Base-by-base conservation (phyloP, 1,140 invertebrate species). In the Nylanderia fulva region DNA sequence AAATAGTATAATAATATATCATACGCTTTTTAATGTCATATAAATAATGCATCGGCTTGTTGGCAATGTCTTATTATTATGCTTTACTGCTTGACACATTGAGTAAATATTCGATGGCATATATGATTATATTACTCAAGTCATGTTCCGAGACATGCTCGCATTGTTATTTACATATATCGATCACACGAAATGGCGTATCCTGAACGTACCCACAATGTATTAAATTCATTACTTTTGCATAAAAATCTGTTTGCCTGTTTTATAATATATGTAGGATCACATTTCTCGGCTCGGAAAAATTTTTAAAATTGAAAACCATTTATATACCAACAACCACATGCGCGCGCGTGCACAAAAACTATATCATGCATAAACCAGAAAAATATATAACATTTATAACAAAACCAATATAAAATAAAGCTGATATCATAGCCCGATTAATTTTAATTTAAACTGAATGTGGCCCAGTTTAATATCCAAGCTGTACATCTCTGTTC, bases 41-140 rank as follows among this genome's bases (percentile, higher is more conserved):
- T 36, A 58, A 52, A 71, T 72, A 80, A 82, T 33, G 52, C 52
- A 58, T 72, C 18, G 39, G 52, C 13, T 33, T 58, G 77, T 71
- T 18, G 36, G 13, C 24, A 39, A 52, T 42, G 13, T 72, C 33
- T 72, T 82, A 82, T 82, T 82, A 82, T 33, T 72, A 60, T 45
- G 77, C 76, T 24, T 29, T 24, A 11, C 52, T n/a, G 24, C 64
- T 80, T 80, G 64, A 80, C 77, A 58, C 77, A 82, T 72, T 60
- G 77, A 58, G 77, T 72, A 82, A 82, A 82, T 82, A 72, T 82
- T 82, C 52, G 77, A 82, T 82, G 77, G 66, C 66, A 82, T 72
- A 72, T 72, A 71, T 45, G 77, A 82, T 82, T 82, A 82, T 45
- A 58, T 82, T 72, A 72, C 39, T 64, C 66, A 33, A 82, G 66